Evolutionary conservation across 2,888 invertebrate species (phyloP).

Genomic region (Bruchidius siliquastri): DNA sequence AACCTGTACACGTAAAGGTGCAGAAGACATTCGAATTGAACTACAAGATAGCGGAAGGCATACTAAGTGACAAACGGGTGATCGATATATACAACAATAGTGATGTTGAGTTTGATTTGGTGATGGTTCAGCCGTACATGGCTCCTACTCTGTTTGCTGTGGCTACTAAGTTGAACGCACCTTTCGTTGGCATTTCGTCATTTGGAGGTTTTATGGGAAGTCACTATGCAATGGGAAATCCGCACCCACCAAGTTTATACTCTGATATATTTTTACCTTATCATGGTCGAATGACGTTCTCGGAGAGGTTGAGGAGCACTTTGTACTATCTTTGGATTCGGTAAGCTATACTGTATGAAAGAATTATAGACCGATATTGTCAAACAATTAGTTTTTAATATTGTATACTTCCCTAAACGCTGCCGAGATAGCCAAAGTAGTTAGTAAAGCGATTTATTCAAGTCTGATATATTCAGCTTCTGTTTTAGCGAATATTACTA

Average conservation of each 20-base stretch:
- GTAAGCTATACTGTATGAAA: not conserved
- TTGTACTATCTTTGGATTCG: slow-evolving; percentile 28
- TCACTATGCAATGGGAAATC: slow-evolving; percentile 32
- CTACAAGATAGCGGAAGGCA: slow-evolving; percentile 23
- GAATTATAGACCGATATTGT: no score
- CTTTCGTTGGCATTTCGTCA: slow-evolving; percentile 31
- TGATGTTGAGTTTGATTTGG: slow-evolving; percentile 30
- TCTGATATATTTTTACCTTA: slow-evolving; percentile 34
- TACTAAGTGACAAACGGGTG: slow-evolving; percentile 28
- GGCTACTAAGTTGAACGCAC: slow-evolving; percentile 25
- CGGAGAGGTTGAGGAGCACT: slow-evolving; percentile 36
- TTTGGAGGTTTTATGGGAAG: slow-evolving; percentile 30
- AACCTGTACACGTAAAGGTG: slow-evolving; percentile 25
- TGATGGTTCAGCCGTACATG: slow-evolving; percentile 32
- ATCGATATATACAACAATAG: slow-evolving; percentile 26
- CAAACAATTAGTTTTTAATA: no score
- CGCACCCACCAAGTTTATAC: slow-evolving; percentile 28
- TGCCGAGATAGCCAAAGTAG: no score
- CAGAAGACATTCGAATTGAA: slow-evolving; percentile 25
- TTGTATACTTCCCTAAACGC: no score
- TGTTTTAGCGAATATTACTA: no score
- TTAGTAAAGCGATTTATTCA: no score
- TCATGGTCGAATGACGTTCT: slow-evolving; percentile 40
- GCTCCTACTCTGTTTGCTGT: slow-evolving; percentile 29
- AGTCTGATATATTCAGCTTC: no score